Base-by-base conservation (phyloP, 2,888 invertebrate genomes). In the Opisthograptis luteolata region DNA sequence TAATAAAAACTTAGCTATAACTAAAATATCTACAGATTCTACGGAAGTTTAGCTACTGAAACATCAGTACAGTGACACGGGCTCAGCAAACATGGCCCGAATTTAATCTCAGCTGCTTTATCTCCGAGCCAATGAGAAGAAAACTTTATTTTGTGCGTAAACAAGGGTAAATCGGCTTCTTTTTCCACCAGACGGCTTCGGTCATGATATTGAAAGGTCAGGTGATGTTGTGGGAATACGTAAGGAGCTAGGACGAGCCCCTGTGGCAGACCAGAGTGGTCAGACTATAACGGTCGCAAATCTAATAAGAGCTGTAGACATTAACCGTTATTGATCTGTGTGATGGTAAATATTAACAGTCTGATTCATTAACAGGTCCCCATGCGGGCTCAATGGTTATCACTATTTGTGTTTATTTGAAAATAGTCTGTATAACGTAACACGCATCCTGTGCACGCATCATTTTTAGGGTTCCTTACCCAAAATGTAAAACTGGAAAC, bases 81-180 rank as follows among this genome's bases (percentile, higher is more conserved):
- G 71, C 74, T 70, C 64, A 62, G 81, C 81, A 88, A 87, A 88
- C 79, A 88, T 75, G 75, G 71, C 68, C 78, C 76, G 78, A 79
- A 83, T 87, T 87, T 87, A 89, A 88, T 88, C 86, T 84, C 73
- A 81, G 76, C 73, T 73, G 76, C 79, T 84, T 84, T 85, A 84
- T 84, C 79, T 81, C 61, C 59, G 60, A 74, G 70, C 75, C 83
- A 84, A 82, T 84, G 84, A 81, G 81, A 84, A 82, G 82, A 84
- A 87, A 87, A 86, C 83, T 87, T 86, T 85, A 84, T 87, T 87
- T 81, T 80, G 79, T 82, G 73, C 76, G 87, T 83, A 87, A 87
- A 88, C 84, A 87, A 76, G 80, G 80, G 76, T 82, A 83, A n/a
- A 84, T 84, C 77, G 79, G 72, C 73, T 79, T 70, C 73, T 80